These are phyloP conservation scores for Noctua comes DNA, from an alignment of 2,888 invertebrate genomes.

Conservation along the genomic window DNA sequence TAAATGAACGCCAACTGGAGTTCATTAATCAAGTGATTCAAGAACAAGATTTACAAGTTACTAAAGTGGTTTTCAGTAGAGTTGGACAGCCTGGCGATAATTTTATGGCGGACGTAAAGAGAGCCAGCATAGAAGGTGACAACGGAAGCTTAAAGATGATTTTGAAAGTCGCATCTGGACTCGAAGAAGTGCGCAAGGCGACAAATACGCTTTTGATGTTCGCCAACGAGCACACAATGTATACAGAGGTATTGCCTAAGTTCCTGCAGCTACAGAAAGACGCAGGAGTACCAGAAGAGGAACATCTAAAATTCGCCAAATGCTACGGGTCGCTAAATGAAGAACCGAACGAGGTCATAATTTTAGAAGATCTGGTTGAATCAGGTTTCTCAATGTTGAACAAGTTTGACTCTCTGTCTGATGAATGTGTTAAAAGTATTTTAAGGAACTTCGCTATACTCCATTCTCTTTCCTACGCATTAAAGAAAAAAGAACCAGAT, in stretches of 20 bases:
- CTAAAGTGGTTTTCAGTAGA: slow-evolving; percentile 65
- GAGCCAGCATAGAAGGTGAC: slow-evolving; percentile 66
- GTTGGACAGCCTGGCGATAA: slow-evolving; percentile 74
- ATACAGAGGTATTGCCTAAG: slow-evolving; percentile 72
- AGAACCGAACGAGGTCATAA: slow-evolving; percentile 70
- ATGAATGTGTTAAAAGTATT: slow-evolving; percentile 69
- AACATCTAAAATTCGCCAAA: slow-evolving; percentile 69
- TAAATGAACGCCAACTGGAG: slow-evolving; percentile 68
- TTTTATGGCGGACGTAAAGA: slow-evolving; percentile 68
- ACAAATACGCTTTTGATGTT: slow-evolving; percentile 68
- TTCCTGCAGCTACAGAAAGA: slow-evolving; percentile 70
- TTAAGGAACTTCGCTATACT: slow-evolving; percentile 75
- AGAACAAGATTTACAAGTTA: slow-evolving; percentile 67
- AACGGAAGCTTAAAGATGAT: slow-evolving; percentile 68
- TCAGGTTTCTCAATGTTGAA: slow-evolving; percentile 71
- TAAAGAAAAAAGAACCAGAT: slow-evolving; percentile 74
- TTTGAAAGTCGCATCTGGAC: slow-evolving; percentile 73
- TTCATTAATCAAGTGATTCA: slow-evolving; percentile 71
- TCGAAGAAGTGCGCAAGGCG: slow-evolving; percentile 58
- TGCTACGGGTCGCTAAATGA: slow-evolving; percentile 74
- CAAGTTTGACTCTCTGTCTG: slow-evolving; percentile 68
- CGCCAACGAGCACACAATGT: slow-evolving; percentile 73
- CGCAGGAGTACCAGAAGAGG: slow-evolving; percentile 69
- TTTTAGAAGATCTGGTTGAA: slow-evolving; percentile 76
- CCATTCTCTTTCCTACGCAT: slow-evolving; percentile 76